Evolutionary conservation across 2,113 vertebrate species (phyloP), one percentile per base, ranked within the genome.

Genomic region (Otus sunia): DNA sequence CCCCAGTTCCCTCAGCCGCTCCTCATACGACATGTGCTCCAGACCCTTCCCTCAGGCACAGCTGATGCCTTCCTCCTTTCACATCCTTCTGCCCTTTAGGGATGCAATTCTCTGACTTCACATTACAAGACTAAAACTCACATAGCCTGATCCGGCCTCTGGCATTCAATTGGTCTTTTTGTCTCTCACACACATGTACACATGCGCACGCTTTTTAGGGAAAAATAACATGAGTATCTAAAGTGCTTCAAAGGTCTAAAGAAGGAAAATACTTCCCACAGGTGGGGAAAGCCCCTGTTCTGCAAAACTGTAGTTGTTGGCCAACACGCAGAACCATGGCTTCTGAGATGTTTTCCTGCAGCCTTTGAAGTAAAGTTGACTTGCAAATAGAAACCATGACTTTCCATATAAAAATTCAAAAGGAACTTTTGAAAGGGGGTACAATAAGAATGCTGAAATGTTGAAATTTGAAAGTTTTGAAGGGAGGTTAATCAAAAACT

Each of bases 321-420:
- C 29, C 2, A 0, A 39, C 20, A 34, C 45, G 14, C 8, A 52
- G 56, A 63, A 43, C 26, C 0, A 0, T 26, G 36, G 15, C 12
- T 88, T 88, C 74, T 18, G 66, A 72, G 50, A 29, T 7, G 4
- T 47, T 91, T 94, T 90, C 34, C 47, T 49, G 50, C 9, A 85
- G 12, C 20, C 41, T 85, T 85, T 77, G 50, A 93, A 62, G 37
- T 37, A 84, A 72, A 94, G 56, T 41, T 87, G 60, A 81, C 17
- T 55, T 77, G 52, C 52, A 71, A 90, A 59, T 47, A 41, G 62
- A 80, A 59, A 12, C 0, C 2, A 19, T 14, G 2, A 12, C 8
- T 56, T 76, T 93, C 11, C 39, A 14, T 21, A n/a, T 9, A 78
- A 77, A 89, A 59, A 26, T 2, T 71, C n/a, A 37, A 34, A 69